Percentiles rank a stretch among this genome's conserved stretches.
Conservation (phyloP, 2,113 vertebrate species). For the Bufo gargarizans region DNA sequence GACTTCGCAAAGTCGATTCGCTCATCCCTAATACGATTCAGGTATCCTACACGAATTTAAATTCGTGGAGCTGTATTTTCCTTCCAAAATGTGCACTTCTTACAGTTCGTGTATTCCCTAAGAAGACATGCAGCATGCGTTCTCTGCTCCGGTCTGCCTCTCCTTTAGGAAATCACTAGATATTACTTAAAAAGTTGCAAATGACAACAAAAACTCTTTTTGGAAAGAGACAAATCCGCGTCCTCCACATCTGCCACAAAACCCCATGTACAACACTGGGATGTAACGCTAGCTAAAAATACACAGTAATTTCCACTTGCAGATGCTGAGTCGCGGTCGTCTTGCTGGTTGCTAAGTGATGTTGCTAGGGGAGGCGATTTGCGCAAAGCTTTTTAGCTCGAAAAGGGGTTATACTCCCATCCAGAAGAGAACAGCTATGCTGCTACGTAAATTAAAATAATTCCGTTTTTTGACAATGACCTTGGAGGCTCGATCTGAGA, state of each 20-base stretch:
- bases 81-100: too few relatives aligned
- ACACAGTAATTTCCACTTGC: conserved; percentile 26
- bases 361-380: conserved; percentile 25
- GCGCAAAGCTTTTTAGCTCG: conserved; percentile 11
- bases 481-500: not conserved
- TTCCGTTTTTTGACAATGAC: not conserved
- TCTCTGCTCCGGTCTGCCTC: too few relatives aligned
- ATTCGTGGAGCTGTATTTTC: too few relatives aligned
- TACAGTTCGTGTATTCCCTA: not conserved
- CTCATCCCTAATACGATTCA: too few relatives aligned
- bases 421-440: conserved; percentile 8
- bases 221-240: not conserved
- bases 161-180: too few relatives aligned
- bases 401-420: conserved; percentile 11
- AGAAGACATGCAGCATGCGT: not conserved
- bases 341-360: conserved; percentile 27
- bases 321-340: not conserved
- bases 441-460: conserved; percentile 10
- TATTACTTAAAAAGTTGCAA: not conserved
- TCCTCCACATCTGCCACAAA: not conserved
- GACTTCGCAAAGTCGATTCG: too few relatives aligned
- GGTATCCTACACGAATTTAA: too few relatives aligned
- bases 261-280: not conserved
- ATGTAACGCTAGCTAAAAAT: conserved; percentile 21
- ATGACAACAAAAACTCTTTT: not conserved